Conservation (phyloP, 2,888 invertebrate species). For the Andrena praecox region DNA sequence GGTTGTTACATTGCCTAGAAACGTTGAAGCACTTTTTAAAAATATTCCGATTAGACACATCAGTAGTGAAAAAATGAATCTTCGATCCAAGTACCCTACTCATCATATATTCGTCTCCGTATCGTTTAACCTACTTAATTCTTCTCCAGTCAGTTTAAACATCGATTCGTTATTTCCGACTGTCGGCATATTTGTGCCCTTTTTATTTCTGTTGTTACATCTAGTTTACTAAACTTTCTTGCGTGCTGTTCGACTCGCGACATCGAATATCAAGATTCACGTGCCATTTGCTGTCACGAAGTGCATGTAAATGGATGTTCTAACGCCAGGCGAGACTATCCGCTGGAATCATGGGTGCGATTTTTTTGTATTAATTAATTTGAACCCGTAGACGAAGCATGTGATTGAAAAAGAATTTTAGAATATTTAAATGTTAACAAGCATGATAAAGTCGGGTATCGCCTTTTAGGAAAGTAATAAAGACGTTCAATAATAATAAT, state of each 20-base stretch:
- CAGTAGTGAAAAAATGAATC: background rate
- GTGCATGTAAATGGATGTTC: slow-evolving; percentile 5
- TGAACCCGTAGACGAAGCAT: background rate
- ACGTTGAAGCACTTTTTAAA: too few species aligned
- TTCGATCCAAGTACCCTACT: background rate
- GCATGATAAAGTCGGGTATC: background rate
- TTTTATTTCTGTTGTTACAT: background rate
- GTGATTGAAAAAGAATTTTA: background rate
- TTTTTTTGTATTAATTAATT: background rate
- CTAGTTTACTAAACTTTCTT: background rate
- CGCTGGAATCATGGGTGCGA: background rate
- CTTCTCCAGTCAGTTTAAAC: background rate
- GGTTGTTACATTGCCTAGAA: too few species aligned
- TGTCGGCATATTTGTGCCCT: background rate
- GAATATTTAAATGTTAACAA: background rate
- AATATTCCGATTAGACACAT: background rate
- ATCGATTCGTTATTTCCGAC: background rate
- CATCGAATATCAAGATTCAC: slow-evolving; percentile 7
- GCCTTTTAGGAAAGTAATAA: too few species aligned
- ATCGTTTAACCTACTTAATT: background rate
- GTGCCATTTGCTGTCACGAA: background rate
- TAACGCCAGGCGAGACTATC: background rate
- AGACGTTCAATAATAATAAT: background rate
- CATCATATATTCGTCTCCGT: background rate
- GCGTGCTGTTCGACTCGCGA: background rate